Conservation (phyloP, 2,113 vertebrate genomes). For the Petroica traversi region DNA sequence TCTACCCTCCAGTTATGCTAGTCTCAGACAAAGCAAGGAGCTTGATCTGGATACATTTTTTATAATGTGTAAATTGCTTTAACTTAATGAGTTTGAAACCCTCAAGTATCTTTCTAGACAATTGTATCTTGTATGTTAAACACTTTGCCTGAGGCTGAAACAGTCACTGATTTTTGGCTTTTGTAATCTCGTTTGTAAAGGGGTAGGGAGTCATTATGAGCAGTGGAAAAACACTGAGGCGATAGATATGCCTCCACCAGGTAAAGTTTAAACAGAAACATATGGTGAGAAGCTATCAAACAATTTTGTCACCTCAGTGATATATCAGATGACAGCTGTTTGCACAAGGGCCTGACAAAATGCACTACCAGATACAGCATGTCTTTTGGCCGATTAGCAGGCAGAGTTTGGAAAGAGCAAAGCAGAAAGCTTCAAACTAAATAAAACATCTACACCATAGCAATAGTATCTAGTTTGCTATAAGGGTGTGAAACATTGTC, state of each 20-base stretch:
- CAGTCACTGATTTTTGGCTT: background rate
- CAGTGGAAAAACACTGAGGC: background rate
- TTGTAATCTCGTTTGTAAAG: background rate
- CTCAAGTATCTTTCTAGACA: background rate
- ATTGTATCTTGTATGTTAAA: background rate
- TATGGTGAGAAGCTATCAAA: background rate
- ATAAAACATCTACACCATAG: background rate
- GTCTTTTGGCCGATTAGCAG: background rate
- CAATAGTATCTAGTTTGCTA: background rate
- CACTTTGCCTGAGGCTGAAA: background rate
- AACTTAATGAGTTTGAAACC: background rate
- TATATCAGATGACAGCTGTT: background rate
- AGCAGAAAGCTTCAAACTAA: background rate
- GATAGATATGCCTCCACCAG: background rate
- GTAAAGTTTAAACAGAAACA: background rate
- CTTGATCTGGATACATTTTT: background rate
- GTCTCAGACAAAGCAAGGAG: background rate
- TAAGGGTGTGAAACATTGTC: background rate
- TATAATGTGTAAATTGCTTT: background rate
- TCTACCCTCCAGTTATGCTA: background rate
- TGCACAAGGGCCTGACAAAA: background rate
- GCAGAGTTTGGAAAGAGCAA: background rate
- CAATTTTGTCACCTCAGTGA: background rate
- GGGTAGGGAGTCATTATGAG: background rate
- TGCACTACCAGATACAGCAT: background rate